Percentiles rank a stretch among this genome's conserved stretches.
Conservation (phyloP, 2,797 vertebrate species). For the Myotis pilosus region DNA sequence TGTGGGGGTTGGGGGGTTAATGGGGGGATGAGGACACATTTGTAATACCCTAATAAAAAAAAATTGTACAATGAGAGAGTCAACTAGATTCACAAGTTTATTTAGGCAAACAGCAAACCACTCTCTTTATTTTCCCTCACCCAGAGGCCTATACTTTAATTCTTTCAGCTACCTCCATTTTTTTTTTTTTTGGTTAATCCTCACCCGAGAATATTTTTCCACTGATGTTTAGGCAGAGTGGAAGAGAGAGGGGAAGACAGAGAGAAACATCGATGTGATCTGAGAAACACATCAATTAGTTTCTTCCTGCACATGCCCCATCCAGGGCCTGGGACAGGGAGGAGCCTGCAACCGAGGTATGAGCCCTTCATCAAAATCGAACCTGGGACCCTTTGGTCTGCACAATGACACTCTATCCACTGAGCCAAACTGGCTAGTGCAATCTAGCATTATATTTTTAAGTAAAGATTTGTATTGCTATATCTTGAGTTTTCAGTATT, state of each 20-base stretch:
- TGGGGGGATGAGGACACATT: too few relatives aligned
- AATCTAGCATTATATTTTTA: not conserved
- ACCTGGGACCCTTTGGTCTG: not conserved
- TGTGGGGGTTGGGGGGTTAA: too few relatives aligned
- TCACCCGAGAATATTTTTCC: not conserved
- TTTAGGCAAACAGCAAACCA: not conserved
- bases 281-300: not conserved
- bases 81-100: not conserved
- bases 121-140: not conserved
- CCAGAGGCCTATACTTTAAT: not conserved
- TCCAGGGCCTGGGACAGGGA: not conserved
- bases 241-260: not conserved
- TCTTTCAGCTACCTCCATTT: not conserved
- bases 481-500: slow-evolving; percentile 1
- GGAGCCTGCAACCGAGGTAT: not conserved
- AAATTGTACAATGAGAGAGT: not conserved
- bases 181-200: not conserved
- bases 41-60: too few relatives aligned
- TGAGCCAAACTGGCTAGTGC: not conserved
- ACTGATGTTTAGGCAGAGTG: not conserved
- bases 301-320: not conserved
- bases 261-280: not conserved
- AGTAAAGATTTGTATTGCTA: not conserved
- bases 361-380: not conserved
- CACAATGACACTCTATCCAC: not conserved